phyloP scores from a whole-genome alignment of 1,140 invertebrate species.

The Brachionus calyciflorus region DNA sequence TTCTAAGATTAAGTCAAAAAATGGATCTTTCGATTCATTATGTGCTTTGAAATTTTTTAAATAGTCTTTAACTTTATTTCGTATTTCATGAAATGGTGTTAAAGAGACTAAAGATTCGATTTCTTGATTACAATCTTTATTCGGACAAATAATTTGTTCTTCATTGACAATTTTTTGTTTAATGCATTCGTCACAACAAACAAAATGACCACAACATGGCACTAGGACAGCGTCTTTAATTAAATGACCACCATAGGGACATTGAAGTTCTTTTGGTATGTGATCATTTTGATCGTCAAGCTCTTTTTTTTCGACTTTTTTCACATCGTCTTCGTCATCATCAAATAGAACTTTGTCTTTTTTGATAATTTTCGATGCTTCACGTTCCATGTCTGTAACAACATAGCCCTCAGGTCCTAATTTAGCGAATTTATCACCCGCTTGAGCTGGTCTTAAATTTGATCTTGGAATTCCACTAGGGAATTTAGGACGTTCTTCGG shows the following conservation, averaged over 20 bases:
- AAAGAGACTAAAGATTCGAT: not conserved
- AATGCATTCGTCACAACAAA: conserved; percentile 45
- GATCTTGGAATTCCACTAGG: conserved; percentile 35
- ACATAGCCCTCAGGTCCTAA: conserved; percentile 45
- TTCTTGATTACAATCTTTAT: conserved; percentile 40
- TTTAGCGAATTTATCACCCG: conserved; percentile 35
- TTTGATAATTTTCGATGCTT: conserved; percentile 18
- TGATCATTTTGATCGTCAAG: not conserved
- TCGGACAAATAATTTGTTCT: conserved; percentile 15
- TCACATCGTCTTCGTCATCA: conserved; percentile 17
- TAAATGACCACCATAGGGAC: conserved; percentile 36
- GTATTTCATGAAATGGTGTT: conserved; percentile 29
- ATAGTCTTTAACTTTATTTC: conserved; percentile 28
- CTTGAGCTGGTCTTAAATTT: conserved; percentile 32
- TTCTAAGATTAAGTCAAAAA: conserved; percentile 28
- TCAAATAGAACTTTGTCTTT: conserved; percentile 44
- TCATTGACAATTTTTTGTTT: conserved; percentile 14
- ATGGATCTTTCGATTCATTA: conserved; percentile 1
- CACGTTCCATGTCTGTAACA: not conserved
- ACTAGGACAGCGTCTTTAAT: conserved; percentile 45
- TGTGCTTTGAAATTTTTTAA: not conserved
- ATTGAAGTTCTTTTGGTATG: conserved; percentile 18
- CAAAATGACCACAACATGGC: conserved; percentile 41
- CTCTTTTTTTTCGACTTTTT: not conserved
- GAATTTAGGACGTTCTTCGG: conserved; percentile 19